These are phyloP conservation scores for Cactoblastis cactorum DNA, from an alignment of 2,888 invertebrate species.

Conservation along the genomic window DNA sequence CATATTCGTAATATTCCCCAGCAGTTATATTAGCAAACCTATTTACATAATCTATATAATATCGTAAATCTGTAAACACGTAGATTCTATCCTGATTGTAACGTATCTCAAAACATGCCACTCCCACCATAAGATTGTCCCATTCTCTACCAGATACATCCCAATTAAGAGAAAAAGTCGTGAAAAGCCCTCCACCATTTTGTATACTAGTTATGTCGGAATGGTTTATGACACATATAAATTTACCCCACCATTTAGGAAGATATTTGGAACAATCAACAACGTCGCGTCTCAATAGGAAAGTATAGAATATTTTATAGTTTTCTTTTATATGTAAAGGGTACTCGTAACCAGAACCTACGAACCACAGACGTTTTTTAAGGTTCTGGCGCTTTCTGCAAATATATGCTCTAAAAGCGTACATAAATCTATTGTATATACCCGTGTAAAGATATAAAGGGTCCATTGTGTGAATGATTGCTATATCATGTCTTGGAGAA, in stretches of 20 bases:
- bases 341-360: constrained; percentile 43
- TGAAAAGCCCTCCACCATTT: constrained; percentile 42
- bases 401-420: constrained; percentile 28
- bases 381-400: constrained; percentile 10
- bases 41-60: constrained; percentile 34
- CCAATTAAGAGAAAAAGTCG: not conserved
- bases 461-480: constrained; percentile 37
- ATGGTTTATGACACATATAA: constrained; percentile 44
- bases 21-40: constrained; percentile 25
- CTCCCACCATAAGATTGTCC: constrained; percentile 25
- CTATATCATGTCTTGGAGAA: constrained; percentile 43
- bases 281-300: constrained; percentile 1
- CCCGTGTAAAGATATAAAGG: constrained; percentile 34
- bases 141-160: not conserved
- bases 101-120: constrained; percentile 55
- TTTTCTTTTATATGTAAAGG: constrained; percentile 43
- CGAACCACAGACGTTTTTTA: constrained; percentile 21
- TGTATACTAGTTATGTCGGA: constrained; percentile 33
- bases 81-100: constrained; percentile 48
- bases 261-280: constrained; percentile 45
- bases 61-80: constrained; percentile 52
- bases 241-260: constrained; percentile 58
- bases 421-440: constrained; percentile 23
- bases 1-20: constrained; percentile 53
- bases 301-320: constrained; percentile 38